phyloP scores from a whole-genome alignment of 37 sponge, comb jelly and placozoan species.

The Halichondria panicea region DNA sequence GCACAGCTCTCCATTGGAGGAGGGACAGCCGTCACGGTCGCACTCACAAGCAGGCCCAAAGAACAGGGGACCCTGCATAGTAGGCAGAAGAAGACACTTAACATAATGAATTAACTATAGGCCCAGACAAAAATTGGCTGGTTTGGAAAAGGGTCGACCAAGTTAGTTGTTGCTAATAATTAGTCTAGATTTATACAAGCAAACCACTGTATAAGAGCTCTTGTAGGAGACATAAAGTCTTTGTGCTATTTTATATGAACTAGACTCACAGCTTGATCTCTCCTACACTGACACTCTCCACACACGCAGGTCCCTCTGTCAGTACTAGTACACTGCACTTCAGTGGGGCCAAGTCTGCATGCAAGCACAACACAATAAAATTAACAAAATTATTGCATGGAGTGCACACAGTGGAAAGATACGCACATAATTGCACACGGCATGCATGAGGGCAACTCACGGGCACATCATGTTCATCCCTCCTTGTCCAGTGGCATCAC shows the following conservation, averaged over 20 bases:
- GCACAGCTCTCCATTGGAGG: conserved; percentile 9
- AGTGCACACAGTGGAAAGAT: too few relatives aligned
- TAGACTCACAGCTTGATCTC: not conserved
- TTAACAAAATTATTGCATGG: not conserved
- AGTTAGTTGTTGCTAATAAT: too few relatives aligned
- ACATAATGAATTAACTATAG: not conserved
- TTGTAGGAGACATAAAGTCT: too few relatives aligned
- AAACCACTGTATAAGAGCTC: too few relatives aligned
- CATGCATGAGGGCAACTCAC: conserved; percentile 32
- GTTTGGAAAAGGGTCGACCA: too few relatives aligned
- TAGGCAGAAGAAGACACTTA: not conserved
- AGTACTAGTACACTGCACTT: conserved; percentile 31
- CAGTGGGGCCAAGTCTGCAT: conserved; percentile 20
- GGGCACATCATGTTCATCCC: conserved; percentile 32
- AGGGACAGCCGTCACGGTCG: conserved; percentile 46
- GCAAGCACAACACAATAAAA: not conserved
- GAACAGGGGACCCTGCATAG: not conserved
- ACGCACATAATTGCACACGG: too few relatives aligned
- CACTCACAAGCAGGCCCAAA: conserved; percentile 72
- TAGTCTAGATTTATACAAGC: too few relatives aligned
- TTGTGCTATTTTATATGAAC: not conserved
- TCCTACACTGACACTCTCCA: conserved; percentile 55
- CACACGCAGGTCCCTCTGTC: conserved; percentile 60
- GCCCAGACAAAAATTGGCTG: too few relatives aligned
- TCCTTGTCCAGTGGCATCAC: conserved; percentile 23